Evolutionary conservation across 2,797 vertebrate species (phyloP), one percentile per base, ranked within the genome.

Genomic region (Chrosomus eos): DNA sequence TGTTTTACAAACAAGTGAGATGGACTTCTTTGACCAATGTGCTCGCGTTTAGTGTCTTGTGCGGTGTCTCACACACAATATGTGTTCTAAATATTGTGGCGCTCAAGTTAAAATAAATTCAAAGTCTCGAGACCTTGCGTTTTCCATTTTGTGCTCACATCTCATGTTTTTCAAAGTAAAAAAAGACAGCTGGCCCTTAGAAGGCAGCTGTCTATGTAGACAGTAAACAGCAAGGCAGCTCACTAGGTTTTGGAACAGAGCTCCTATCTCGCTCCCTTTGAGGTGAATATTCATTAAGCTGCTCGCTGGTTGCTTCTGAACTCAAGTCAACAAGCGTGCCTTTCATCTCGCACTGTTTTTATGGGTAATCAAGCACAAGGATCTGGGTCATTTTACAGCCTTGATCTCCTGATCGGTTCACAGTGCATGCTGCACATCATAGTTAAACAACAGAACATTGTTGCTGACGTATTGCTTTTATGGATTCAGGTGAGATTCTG

Each of bases 201-300:
- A 79, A 79, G 19, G 26, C 38, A 33, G 77, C 62, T 9, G 33
- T 13, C 45, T 58, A 18, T 58, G 31, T 2, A 21, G 45, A 74
- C 9, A 45, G 71, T 33, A 51, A 73, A 51, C 11, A 38, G 31
- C 31, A 55, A 43, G 43, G 62, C 43, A 51, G 33, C 80, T 53
- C 28, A 43, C 23, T 28, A 43, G 16, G n/a, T 28, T 79, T 72
- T 23, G 26, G 7, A 62, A 55, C 48, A 58, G 33, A n/a, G 36
- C 31, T 45, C 55, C 7, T 62, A 33, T 75, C 60, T 68, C 3
- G 5, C 64, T 76, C 51, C 23, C 23, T 23, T 51, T 77, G 80
- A 64, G 43, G 81, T 92, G 84, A 92, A 92, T 93, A 90, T 94
- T 91, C 90, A 93, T 93, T 83, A 90, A 86, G 55, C 83, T 89